Base-by-base conservation (phyloP, 2,888 invertebrate genomes). In the Philaethria dido region DNA sequence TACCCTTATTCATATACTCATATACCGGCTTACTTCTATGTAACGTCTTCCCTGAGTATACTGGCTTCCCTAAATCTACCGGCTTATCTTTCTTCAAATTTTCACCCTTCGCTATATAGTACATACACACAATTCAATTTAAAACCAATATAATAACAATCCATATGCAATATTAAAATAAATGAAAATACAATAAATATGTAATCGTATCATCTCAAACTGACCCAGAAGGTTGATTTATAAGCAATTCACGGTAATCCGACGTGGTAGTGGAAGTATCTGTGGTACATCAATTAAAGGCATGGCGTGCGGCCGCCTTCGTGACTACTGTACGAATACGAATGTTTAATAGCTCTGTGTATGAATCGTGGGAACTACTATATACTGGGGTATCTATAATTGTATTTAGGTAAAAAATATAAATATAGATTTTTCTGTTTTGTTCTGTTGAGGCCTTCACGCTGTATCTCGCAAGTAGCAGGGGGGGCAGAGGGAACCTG, bases 251-350 rank as follows among this genome's bases (percentile, higher is more conserved):
- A 69, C 63, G 62, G 62, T 36, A 39, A 70, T 64, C 62, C 63
- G 67, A 61, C 64, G 57, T 59, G 54, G 60, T 66, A 64, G 64
- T 63, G 54, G 60, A 68, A 64, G 64, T 63, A 70, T 69, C 69
- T 54, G 69, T 63, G 29, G 42, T 52, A 68, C 68, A 75, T 75
- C 75, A 75, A 75, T 76, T 77, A 76, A 77, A 72, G 57, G 65
- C 55, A 64, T 63, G 64, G 68, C 73, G 69, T 72, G 73, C 69
- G 66, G 68, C 71, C 68, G 71, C 64, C 70, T 68, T 80, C 80
- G 80, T 81, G 80, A 81, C 80, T 79, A 69, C 76, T 78, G 79
- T 75, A 72, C 76, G 69, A 74, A 72, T 75, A 72, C 76, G 69
- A 74, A 72, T 76, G 75, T 74, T 76, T 76, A 76, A 78, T 76